A percentile compares a stretch with the other conserved stretches of the same genome.
These are phyloP conservation scores for Dexiosoma caninum DNA, from an alignment of 2,888 invertebrate species.

Conservation along the genomic window DNA sequence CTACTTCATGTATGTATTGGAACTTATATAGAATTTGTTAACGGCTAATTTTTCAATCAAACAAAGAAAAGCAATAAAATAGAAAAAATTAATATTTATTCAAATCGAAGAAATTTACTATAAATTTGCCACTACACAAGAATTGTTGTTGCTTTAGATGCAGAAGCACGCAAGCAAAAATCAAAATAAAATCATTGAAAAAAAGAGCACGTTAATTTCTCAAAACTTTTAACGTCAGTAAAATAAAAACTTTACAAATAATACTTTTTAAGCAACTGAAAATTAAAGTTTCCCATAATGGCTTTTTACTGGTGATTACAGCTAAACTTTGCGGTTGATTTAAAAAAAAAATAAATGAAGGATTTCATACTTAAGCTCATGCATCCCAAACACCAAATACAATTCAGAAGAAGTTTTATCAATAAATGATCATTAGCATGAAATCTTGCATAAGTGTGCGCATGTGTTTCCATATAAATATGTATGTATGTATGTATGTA, in stretches of 20 bases:
- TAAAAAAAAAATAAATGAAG: constrained; percentile 25
- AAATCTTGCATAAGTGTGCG: neutral
- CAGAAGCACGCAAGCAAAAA: constrained; percentile 37
- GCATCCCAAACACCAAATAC: neutral
- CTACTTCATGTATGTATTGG: too few species aligned
- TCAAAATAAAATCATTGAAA: neutral
- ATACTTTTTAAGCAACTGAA: constrained; percentile 28
- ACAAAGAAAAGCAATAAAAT: constrained; percentile 14
- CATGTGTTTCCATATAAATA: too few species aligned
- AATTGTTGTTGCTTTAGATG: too few species aligned
- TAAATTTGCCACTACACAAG: constrained; percentile 48
- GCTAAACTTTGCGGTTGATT: constrained; percentile 61
- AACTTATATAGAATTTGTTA: too few species aligned
- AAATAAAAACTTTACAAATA: constrained; percentile 10
- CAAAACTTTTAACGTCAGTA: constrained; percentile 31
- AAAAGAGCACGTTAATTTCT: constrained; percentile 16
- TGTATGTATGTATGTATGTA: neutral
- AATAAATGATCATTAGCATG: constrained; percentile 49
- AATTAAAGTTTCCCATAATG: constrained; percentile 57
- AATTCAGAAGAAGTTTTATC: constrained; percentile 42
- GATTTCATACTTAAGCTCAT: constrained; percentile 32
- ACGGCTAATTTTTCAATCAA: constrained; percentile 60
- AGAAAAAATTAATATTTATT: neutral
- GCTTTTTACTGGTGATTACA: constrained; percentile 58
- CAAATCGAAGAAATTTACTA: constrained; percentile 21